Evolutionary conservation across 2,888 invertebrate genomes (phyloP).

Genomic region (Odontocerum albicorne): DNA sequence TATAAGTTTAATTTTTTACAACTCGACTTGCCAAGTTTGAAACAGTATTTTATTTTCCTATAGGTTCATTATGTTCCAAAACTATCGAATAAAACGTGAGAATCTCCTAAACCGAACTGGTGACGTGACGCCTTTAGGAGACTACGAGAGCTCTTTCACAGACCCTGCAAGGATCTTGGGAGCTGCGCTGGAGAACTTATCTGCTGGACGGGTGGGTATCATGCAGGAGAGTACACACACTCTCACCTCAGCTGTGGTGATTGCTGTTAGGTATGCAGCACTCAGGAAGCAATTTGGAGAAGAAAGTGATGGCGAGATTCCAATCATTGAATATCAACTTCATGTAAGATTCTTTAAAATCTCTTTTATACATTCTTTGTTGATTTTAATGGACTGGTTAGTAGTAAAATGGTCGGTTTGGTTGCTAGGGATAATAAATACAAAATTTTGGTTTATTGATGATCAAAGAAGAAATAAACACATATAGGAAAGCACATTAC

Average conservation of each 20-base stretch:
- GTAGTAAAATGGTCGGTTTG: no score
- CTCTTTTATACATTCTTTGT: background rate
- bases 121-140: slow-evolving; percentile 84
- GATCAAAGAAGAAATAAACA: no score
- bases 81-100: slow-evolving; percentile 83
- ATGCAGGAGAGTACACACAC: slow-evolving; percentile 66
- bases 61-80: slow-evolving; percentile 84
- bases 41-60: slow-evolving; percentile 37
- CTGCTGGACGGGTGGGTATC: slow-evolving; percentile 80
- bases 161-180: slow-evolving; percentile 85
- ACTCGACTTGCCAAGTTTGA: background rate
- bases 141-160: slow-evolving; percentile 87
- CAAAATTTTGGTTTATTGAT: no score
- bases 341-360: slow-evolving; percentile 57
- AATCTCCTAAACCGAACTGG: slow-evolving; percentile 86
- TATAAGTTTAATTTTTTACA: background rate
- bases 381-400: no score
- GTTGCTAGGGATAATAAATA: no score
- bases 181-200: slow-evolving; percentile 83
- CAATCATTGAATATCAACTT: slow-evolving; percentile 81
- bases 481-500: no score
- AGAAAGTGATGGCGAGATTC: slow-evolving; percentile 61
- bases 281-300: slow-evolving; percentile 74
- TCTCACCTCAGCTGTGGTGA: slow-evolving; percentile 70
- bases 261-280: slow-evolving; percentile 80